phyloP scores from a whole-genome alignment of 2,113 vertebrate genomes.

The Tragulus kanchil region DNA sequence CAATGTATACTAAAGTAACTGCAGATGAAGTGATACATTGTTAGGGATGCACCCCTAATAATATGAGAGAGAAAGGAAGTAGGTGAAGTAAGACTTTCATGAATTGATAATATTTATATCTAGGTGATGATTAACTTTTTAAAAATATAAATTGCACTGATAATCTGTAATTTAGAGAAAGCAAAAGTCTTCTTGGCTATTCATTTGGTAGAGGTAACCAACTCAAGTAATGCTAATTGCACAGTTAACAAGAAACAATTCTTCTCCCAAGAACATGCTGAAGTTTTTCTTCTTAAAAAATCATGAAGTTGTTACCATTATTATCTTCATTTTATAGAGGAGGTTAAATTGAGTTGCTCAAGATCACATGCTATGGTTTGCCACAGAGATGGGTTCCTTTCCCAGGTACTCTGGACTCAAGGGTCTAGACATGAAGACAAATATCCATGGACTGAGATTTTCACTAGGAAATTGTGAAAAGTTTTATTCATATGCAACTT shows the following conservation, averaged over 20 bases:
- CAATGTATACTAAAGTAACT: background rate
- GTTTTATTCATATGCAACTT: background rate
- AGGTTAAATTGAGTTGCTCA: background rate
- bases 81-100: background rate
- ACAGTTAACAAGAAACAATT: background rate
- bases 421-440: background rate
- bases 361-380: background rate
- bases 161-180: background rate
- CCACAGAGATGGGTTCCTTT: background rate
- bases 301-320: background rate
- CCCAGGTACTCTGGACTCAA: background rate
- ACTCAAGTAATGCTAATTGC: background rate
- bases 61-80: background rate
- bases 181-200: background rate
- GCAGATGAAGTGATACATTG: background rate
- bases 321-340: background rate
- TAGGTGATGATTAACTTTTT: background rate
- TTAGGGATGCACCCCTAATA: background rate
- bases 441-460: background rate
- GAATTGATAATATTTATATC: background rate
- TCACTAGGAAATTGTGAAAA: background rate
- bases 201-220: background rate
- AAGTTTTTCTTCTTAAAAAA: background rate
- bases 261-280: background rate
- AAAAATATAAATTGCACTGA: conserved; percentile 23